phyloP scores from a whole-genome alignment of 2,113 vertebrate species.

The Micromys minutus region DNA sequence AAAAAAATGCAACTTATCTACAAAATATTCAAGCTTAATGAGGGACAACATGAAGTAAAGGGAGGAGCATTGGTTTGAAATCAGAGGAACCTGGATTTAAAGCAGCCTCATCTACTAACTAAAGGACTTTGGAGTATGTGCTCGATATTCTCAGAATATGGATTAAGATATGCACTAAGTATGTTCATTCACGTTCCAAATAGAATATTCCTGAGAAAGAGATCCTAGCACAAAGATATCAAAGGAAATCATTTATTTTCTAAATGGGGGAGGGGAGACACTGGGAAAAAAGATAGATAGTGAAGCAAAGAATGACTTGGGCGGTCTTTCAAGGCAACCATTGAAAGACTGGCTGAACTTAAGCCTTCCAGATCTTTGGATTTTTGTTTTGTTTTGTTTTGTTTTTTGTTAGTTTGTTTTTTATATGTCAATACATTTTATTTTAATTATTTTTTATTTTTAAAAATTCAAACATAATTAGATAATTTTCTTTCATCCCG shows the following conservation, averaged over 20 bases:
- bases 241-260: slow-evolving; percentile 19
- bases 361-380: background rate
- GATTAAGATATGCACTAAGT: background rate
- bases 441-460: background rate
- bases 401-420: background rate
- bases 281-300: background rate
- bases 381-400: background rate
- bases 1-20: slow-evolving; percentile 29
- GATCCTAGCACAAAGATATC: background rate
- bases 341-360: background rate
- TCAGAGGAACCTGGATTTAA: background rate
- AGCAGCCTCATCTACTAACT: background rate
- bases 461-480: background rate
- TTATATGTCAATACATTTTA: background rate
- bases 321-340: background rate
- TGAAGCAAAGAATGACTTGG: background rate
- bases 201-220: slow-evolving; percentile 13
- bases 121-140: background rate
- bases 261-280: background rate
- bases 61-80: slow-evolving; percentile 31
- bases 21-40: slow-evolving; percentile 15
- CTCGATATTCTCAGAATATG: slow-evolving; percentile 24
- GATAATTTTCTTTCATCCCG: background rate
- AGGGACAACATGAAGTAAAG: background rate
- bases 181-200: background rate